Base-by-base conservation (phyloP, 2,113 vertebrate species). In the Heterotilapia buettikoferi region DNA sequence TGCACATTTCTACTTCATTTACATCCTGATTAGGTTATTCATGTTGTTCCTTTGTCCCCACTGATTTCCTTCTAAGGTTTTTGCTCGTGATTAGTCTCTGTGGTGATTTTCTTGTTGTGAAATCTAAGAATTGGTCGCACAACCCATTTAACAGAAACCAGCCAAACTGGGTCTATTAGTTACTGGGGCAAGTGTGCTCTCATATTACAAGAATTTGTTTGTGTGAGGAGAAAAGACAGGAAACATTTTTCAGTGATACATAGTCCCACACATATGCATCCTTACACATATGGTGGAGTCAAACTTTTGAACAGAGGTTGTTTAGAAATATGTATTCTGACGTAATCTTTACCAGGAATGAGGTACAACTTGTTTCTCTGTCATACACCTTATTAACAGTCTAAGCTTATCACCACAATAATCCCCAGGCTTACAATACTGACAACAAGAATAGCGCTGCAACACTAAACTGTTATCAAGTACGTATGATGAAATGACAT, bases 131-230 rank as follows among this genome's bases (percentile, higher is more conserved):
- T 80, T 88, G 84, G 83, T 84, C 29, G 1, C 45, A 53, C 52
- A 86, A 80, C 31, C 89, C 31, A 88, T 90, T 91, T 90, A 94
- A 24, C 54, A 82, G 13, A 92, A 94, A 95, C 94, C 88, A 88
- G 94, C 94, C 87, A 84, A 90, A 95, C 95, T 84, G 88, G 94
- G 90, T 94, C 47, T 50, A 47, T 90, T 57, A 80, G 61, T 57
- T 21, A 53, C 85, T 81, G 82, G 86, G 26, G 19, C 57, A 33
- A 52, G 18, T 57, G 9, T 26, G 86, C 40, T 90, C 88, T 92
- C 79, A 54, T 85, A 86, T 93, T 86, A 91, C 85, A 90, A 73
- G 47, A 82, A 53, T 71, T 76, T 47, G 52, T 76, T 45, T 82
- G 33, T 84, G 66, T 18, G 38, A 47, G 43, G 10, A 88, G 53